Evolutionary conservation across 2,888 invertebrate genomes (phyloP), one percentile per base, ranked within the genome.

Genomic region (Phengaris alcon): DNA sequence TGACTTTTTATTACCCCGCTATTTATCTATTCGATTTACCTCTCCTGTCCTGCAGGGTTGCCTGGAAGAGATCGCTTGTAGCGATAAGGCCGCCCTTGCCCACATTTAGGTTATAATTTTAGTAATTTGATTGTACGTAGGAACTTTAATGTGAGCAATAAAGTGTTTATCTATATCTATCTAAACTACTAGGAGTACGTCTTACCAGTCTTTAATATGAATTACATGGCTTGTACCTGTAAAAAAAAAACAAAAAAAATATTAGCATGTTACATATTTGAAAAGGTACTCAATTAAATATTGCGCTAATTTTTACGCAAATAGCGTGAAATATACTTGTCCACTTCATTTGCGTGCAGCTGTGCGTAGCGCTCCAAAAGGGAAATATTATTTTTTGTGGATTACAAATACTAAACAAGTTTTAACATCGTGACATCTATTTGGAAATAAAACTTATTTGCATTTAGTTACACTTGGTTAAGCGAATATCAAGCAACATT

Each of bases 191-290:
- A 12, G 35, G 22, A 51, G 48, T n/a, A 35, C n/a, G 77, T 75
- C 86, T 85, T 84, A 87, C 87, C 86, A 80, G 80, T 77, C 77
- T 75, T 73, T 64, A 78, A 75, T 78, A 77, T 79, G 79, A 78
- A 80, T 87, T 83, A 87, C 87, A 87, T 86, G 82, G 82, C 82
- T 83, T 83, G 82, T 88, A 88, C 88, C 88, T 87, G 86, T 75
- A 85, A 85, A 82, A 76, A 78, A 78, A 78, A 76, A 75, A 35
- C 22, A 22, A 22, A 22, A 22, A 22, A 72, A 57, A 48, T 52
- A 68, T 77, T 78, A 76, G 68, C 68, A 54, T 46, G 44, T 15
- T 74, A 15, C 52, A 77, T 15, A 51, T 46, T 68, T 46, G 13
- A 44, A 44, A n/a, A 3, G 5, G 0, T 68, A 35, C 6, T 46